Base-by-base conservation (phyloP, 2,797 vertebrate genomes). In the Microhierax caerulescens region DNA sequence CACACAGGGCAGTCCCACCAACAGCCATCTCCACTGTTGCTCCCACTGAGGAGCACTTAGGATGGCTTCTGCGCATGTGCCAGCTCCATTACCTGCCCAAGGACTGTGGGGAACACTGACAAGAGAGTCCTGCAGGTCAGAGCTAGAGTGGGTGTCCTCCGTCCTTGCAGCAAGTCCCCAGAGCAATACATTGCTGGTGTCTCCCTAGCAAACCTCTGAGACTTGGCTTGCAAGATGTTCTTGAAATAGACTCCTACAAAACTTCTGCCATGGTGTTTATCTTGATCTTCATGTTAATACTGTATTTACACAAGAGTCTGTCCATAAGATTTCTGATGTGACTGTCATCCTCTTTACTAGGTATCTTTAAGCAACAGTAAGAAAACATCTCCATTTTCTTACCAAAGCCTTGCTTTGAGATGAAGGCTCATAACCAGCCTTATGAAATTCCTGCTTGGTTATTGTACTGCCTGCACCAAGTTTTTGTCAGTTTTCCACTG, bases 141-240 rank as follows among this genome's bases (percentile, higher is more conserved):
- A 37, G 14, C 20, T 34, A 13, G n/a, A 41, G 12, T 2, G 10
- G 5, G 3, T 36, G 37, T 47, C 25, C 64, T 60, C 39, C 1
- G 4, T 5, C 39, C 1, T 2, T 14, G 25, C 13, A 14, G 56
- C 1, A 2, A 50, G 12, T 11, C n/a, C 28, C 36, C 25, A 9
- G 47, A 25, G 25, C 20, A 82, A 48, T 0, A 1, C 5, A 1
- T 45, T n/a, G 25, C 17, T 53, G 21, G 16, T 23, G 19, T 19
- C 37, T 59, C 22, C 57, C 17, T 8, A 6, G 18, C 6, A 45
- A 79, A 65, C 16, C 17, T 37, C 18, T 30, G 17, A 61, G 48
- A 25, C 23, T 24, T 37, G 16, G 6, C n/a, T 67, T 63, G 22
- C 37, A 43, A 41, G 13, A 4, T 10, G 21, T 11, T 48, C 61